Evolutionary conservation across 2,113 vertebrate genomes (phyloP).

Genomic region (Acanthochromis polyacanthus): DNA sequence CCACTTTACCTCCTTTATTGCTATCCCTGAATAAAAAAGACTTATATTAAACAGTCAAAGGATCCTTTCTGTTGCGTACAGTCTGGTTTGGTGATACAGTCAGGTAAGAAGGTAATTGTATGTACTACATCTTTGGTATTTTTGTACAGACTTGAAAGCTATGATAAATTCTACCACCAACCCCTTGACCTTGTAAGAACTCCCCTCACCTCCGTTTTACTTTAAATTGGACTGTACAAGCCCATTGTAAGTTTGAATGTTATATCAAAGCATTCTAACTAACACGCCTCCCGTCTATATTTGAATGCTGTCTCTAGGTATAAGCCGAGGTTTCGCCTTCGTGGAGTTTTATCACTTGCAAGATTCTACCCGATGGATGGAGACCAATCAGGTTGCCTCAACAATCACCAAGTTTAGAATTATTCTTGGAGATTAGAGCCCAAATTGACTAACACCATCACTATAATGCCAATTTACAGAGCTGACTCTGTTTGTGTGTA

Average conservation of each 20-base stretch:
- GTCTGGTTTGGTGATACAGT: slow-evolving; percentile 30
- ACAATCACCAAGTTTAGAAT: slow-evolving; percentile 96
- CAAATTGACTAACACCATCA: slow-evolving; percentile 24
- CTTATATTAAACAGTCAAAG: background rate
- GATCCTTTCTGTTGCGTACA: slow-evolving; percentile 22
- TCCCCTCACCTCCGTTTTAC: slow-evolving; percentile 81
- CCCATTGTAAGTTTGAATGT: slow-evolving; percentile 95
- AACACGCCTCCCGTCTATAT: slow-evolving; percentile 99
- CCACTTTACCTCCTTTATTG: slow-evolving; percentile 73
- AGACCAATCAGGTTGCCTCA: slow-evolving; percentile 99
- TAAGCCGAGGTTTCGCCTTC: slow-evolving; percentile 99
- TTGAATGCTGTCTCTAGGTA: slow-evolving; percentile 99
- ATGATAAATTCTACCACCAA: slow-evolving; percentile 82
- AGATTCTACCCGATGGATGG: slow-evolving; percentile 99
- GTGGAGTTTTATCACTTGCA: slow-evolving; percentile 99
- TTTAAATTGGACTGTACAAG: slow-evolving; percentile 88
- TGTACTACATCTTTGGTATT: slow-evolving; percentile 22
- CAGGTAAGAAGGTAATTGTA: slow-evolving; percentile 60
- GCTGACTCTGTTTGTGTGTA: slow-evolving; percentile 31
- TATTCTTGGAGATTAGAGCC: slow-evolving; percentile 67
- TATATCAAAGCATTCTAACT: slow-evolving; percentile 96
- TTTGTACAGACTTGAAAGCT: slow-evolving; percentile 87
- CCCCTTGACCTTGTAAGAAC: slow-evolving; percentile 44
- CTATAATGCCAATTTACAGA: slow-evolving; percentile 15
- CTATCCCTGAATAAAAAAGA: slow-evolving; percentile 6